phyloP scores from a whole-genome alignment of 2,888 invertebrate species.

The Drosophila formosana region DNA sequence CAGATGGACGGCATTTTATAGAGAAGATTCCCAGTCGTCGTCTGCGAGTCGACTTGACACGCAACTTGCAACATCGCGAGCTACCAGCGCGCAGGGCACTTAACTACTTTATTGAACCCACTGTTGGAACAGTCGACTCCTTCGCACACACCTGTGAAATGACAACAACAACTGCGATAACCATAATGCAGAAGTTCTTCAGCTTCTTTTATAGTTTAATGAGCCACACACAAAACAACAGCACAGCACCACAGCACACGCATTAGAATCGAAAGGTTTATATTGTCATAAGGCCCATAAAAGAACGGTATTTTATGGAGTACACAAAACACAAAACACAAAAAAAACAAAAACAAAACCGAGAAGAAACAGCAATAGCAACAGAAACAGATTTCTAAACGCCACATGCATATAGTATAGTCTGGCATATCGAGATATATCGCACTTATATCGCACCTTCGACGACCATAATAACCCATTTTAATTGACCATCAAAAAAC shows the following conservation, averaged over 20 bases:
- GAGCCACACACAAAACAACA: slow-evolving; percentile 28
- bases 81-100: slow-evolving; percentile 69
- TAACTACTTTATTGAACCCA: slow-evolving; percentile 75
- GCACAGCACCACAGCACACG: slow-evolving; percentile 11
- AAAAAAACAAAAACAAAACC: slow-evolving; percentile 20
- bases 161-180: slow-evolving; percentile 42
- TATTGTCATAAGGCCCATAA: slow-evolving; percentile 62
- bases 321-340: slow-evolving; percentile 18
- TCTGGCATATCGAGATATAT: slow-evolving; percentile 28
- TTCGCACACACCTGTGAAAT: slow-evolving; percentile 77
- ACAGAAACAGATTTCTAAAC: slow-evolving; percentile 67
- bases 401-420: slow-evolving; percentile 51
- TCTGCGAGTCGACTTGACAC: slow-evolving; percentile 40
- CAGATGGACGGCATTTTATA: slow-evolving; percentile 64
- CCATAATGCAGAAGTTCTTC: slow-evolving; percentile 43
- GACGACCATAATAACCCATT: slow-evolving; percentile 67
- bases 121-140: slow-evolving; percentile 49
- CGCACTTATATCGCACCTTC: slow-evolving; percentile 67
- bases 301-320: slow-evolving; percentile 70
- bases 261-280: slow-evolving; percentile 57
- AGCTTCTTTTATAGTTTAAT: slow-evolving; percentile 71
- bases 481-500: slow-evolving; percentile 76
- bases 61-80: slow-evolving; percentile 70
- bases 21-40: slow-evolving; percentile 2
- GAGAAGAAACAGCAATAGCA: slow-evolving; percentile 10